phyloP scores from a whole-genome alignment of 2,113 vertebrate genomes.

The Brachirus orientalis region DNA sequence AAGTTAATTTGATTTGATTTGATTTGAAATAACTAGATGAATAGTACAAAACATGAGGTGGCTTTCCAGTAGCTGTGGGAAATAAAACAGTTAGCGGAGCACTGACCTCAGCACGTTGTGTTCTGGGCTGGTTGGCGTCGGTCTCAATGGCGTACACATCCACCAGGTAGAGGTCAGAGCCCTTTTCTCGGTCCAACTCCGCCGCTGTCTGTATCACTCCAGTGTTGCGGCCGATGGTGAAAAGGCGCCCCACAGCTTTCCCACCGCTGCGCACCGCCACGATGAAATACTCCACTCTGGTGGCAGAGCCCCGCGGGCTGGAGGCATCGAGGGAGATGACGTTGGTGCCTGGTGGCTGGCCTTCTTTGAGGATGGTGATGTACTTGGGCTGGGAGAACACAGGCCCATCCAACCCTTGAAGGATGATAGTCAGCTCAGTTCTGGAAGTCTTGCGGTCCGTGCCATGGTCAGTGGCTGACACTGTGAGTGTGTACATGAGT shows the following conservation, averaged over 20 bases:
- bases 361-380: slow-evolving; percentile 94
- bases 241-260: slow-evolving; percentile 89
- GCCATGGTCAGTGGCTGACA: slow-evolving; percentile 94
- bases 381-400: slow-evolving; percentile 97
- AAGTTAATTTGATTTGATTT: no score
- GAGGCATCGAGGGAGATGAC: slow-evolving; percentile 94
- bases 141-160: slow-evolving; percentile 96
- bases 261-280: slow-evolving; percentile 90
- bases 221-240: slow-evolving; percentile 90
- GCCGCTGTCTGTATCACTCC: slow-evolving; percentile 94
- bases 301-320: slow-evolving; percentile 85
- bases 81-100: slow-evolving; percentile 34
- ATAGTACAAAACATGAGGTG: slow-evolving; percentile 25
- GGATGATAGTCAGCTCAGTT: slow-evolving; percentile 92
- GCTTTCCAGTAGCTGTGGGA: slow-evolving; percentile 48
- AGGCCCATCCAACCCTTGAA: slow-evolving; percentile 90
- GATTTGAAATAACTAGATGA: slow-evolving; percentile 11
- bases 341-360: slow-evolving; percentile 92
- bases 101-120: slow-evolving; percentile 93
- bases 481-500: slow-evolving; percentile 89
- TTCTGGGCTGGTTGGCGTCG: slow-evolving; percentile 87
- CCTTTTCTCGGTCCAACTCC: slow-evolving; percentile 94
- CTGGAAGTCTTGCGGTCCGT: slow-evolving; percentile 88
- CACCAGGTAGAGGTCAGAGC: slow-evolving; percentile 91
- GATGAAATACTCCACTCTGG: slow-evolving; percentile 94